phyloP scores from a whole-genome alignment of 2,797 vertebrate genomes.

The Myripristis jacobus region DNA sequence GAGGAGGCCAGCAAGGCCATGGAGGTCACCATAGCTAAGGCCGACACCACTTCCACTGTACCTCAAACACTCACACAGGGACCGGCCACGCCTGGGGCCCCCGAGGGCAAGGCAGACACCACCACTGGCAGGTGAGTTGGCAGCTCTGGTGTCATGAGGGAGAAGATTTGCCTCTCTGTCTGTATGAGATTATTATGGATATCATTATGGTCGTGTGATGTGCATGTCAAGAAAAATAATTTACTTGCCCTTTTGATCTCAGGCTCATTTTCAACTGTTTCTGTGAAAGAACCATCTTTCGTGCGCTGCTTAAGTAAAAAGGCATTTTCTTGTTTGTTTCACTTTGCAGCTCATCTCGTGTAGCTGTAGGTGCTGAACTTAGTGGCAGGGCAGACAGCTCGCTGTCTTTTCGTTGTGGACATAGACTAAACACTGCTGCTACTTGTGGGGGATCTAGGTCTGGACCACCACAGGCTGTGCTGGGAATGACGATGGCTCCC shows the following conservation, averaged over 20 bases:
- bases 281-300: background rate
- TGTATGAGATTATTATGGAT: no score
- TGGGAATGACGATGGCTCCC: conserved; percentile 64
- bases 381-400: conserved; percentile 86
- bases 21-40: conserved; percentile 97
- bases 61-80: conserved; percentile 78
- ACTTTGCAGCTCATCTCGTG: conserved; percentile 69
- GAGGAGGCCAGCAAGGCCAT: conserved; percentile 95
- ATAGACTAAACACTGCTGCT: conserved; percentile 75
- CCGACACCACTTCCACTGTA: conserved; percentile 94
- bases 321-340: conserved; percentile 1
- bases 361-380: conserved; percentile 74
- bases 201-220: no score
- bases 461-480: conserved; percentile 34
- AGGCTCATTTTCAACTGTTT: no score
- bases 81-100: conserved; percentile 71
- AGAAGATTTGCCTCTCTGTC: background rate
- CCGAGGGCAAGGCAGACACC: conserved; percentile 94
- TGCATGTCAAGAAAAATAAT: no score
- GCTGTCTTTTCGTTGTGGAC: conserved; percentile 59
- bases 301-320: background rate
- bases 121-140: conserved; percentile 90
- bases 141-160: background rate
- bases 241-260: no score
- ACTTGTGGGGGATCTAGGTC: conserved; percentile 68